Base-by-base conservation (phyloP, 2,888 invertebrate species). In the Belgica antarctica region DNA sequence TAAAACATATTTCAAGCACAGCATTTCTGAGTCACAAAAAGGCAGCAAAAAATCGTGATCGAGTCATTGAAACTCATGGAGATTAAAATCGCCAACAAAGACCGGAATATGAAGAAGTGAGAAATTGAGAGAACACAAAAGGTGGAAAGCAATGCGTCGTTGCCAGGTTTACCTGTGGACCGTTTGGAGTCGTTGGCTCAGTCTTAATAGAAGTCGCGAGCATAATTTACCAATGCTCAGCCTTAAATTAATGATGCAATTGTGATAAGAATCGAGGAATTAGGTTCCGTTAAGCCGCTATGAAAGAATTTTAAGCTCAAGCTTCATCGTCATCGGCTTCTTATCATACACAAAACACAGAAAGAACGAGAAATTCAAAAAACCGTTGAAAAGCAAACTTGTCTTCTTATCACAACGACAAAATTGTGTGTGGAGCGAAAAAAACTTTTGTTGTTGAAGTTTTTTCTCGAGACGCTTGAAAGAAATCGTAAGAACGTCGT, bases 21-120 rank as follows among this genome's bases (percentile, higher is more conserved):
- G n/a, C 41, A 41, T 41, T n/a, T 41, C 22, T 52, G 52, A 52
- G 12, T 52, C 52, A 52, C 22, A 52, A 41, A 19, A 22, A 17
- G 22, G 52, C 52, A 52, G 22, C 17, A 52, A 52, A 41, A 52
- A 62, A 7, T 68, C 68, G 68, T 68, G 68, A 68, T 68, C 57
- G 52, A 68, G 46, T 31, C 68, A 68, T 68, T 68, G 68, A 68
- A 68, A 68, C 65, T 22, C 59, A 59, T 59, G 25, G 27, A 65
- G 65, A 65, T 65, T 65, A 47, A n/a, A 59, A 59, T 47, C 65
- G 46, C 65, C 17, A 65, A 24, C 52, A 66, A 24, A 34, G 31
- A 57, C 47, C 25, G 62, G 34, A 31, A 68, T 15, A 68, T 52
- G 19, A 24, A 68, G 34, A 68, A 68, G 68, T 57, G 68, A 57